phyloP scores from a whole-genome alignment of 2,113 vertebrate species.

The Antechinus stuartii region DNA sequence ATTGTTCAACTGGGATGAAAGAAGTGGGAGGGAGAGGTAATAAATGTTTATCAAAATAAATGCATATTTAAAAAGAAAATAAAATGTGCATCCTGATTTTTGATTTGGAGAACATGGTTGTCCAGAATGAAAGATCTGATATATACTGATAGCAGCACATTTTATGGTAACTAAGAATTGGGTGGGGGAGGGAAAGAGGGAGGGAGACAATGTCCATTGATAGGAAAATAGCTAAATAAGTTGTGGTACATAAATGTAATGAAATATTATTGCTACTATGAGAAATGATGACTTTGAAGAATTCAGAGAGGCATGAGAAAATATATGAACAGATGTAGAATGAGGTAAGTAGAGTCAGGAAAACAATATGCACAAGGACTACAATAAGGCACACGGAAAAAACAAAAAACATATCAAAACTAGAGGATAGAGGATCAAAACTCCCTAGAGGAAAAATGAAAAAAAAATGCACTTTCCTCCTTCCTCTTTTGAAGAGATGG shows the following conservation, averaged over 20 bases:
- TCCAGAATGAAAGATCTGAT: neutral
- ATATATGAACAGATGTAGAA: neutral
- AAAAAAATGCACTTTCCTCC: neutral
- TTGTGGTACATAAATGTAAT: neutral
- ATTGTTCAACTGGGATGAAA: neutral
- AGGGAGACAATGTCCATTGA: neutral
- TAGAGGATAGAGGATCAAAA: neutral
- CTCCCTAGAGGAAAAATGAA: neutral
- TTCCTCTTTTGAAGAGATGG: neutral
- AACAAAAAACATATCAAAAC: neutral
- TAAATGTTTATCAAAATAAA: neutral
- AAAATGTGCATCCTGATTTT: slow-evolving; percentile 2
- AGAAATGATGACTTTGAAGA: neutral
- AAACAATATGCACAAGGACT: neutral
- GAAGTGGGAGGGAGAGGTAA: neutral
- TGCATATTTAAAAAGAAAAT: neutral
- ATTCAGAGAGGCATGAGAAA: neutral
- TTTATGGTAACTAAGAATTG: neutral
- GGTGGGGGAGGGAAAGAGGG: too few relatives aligned
- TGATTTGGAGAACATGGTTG: neutral
- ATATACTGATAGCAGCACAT: neutral
- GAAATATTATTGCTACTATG: neutral
- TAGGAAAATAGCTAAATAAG: neutral
- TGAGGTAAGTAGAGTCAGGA: neutral
- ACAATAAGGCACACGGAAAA: neutral